Conservation (phyloP, 2,888 invertebrate genomes). For the Platynereis dumerilii region DNA sequence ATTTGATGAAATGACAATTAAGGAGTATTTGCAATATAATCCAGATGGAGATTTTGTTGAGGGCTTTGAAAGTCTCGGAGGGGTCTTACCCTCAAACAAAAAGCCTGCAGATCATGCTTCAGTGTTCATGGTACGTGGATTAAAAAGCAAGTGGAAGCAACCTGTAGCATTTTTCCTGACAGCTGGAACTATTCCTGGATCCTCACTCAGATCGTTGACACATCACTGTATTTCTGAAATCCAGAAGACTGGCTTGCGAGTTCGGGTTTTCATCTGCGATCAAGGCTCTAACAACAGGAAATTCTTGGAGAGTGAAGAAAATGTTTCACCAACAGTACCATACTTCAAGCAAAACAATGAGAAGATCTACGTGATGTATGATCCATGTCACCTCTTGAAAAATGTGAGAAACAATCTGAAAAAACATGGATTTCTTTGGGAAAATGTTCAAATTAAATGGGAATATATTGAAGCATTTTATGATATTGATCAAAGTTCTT, state of each 20-base stretch:
- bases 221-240: background rate
- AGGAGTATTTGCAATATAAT: background rate
- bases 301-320: conserved; percentile 15
- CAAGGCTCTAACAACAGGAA: conserved; percentile 26
- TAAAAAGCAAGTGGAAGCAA: background rate
- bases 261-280: conserved; percentile 23
- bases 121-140: conserved; percentile 4
- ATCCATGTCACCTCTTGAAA: conserved; percentile 24
- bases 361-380: conserved; percentile 21
- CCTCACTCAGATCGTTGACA: background rate
- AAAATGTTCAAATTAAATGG: conserved; percentile 14
- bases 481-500: background rate
- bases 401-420: conserved; percentile 23
- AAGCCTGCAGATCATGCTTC: background rate
- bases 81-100: background rate
- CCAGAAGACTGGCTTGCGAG: background rate
- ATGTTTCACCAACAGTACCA: conserved; percentile 6
- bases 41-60: conserved; percentile 1
- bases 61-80: background rate
- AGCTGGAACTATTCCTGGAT: background rate
- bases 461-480: conserved; percentile 10
- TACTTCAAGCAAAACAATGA: conserved; percentile 12
- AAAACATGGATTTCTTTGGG: conserved; percentile 12
- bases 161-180: background rate
- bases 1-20: conserved; percentile 3